These are phyloP conservation scores for Novumbra hubbsi DNA, from an alignment of 2,797 vertebrate genomes.

Conservation along the genomic window DNA sequence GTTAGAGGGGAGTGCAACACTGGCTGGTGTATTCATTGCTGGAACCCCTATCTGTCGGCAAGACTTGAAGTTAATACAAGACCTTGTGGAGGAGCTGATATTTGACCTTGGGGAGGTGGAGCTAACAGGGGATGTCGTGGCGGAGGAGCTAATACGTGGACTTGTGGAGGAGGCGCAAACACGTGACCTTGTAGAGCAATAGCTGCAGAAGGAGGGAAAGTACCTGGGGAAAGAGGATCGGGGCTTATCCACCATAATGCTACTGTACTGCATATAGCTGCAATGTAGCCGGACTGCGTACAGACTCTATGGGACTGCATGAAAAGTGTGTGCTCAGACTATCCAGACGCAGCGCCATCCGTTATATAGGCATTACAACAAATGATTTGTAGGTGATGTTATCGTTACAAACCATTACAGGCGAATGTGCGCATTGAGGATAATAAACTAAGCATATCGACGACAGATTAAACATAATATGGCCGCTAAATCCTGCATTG, in stretches of 20 bases:
- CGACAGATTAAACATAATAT: not conserved
- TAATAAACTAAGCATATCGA: not conserved
- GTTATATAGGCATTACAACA: not conserved
- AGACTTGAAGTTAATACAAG: conserved; percentile 38
- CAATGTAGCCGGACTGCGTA: conserved; percentile 18
- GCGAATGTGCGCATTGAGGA: not conserved
- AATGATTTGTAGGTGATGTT: not conserved
- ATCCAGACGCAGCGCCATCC: not conserved
- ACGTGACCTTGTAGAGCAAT: conserved; percentile 57
- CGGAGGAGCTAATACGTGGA: conserved; percentile 40
- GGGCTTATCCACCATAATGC: conserved; percentile 19
- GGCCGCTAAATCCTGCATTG: not conserved
- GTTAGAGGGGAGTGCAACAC: not conserved
- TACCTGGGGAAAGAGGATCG: not conserved
- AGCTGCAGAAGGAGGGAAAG: conserved; percentile 27
- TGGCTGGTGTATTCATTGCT: conserved; percentile 29
- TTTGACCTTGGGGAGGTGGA: conserved; percentile 58
- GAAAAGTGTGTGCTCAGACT: conserved; percentile 5
- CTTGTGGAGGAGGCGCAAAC: conserved; percentile 53
- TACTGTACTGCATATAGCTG: conserved; percentile 21
- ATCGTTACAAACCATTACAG: not conserved
- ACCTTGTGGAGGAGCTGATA: conserved; percentile 56
- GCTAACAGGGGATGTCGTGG: conserved; percentile 17
- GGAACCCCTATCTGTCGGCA: conserved; percentile 24
- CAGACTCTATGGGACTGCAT: not conserved